Conservation (phyloP, 2,797 vertebrate genomes). For the Arrhamphus sclerolepis region DNA sequence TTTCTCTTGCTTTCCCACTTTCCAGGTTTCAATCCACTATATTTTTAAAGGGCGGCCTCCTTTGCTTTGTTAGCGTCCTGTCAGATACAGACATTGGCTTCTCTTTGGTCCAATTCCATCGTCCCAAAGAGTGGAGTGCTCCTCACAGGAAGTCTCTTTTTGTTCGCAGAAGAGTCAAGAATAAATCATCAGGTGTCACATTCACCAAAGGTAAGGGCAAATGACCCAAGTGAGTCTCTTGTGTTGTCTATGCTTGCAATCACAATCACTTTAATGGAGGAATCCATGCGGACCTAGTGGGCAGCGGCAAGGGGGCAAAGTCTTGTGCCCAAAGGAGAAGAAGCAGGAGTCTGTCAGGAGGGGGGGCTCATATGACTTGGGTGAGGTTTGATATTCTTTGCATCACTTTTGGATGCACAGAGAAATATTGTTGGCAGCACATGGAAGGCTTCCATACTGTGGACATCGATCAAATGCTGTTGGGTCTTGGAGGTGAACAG, state of each 20-base stretch:
- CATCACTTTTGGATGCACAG: conserved; percentile 88
- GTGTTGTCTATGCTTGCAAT: conserved; percentile 64
- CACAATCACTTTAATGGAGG: conserved; percentile 70
- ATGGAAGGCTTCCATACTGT: conserved; percentile 83
- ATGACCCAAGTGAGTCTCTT: conserved; percentile 63
- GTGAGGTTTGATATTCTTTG: conserved; percentile 86
- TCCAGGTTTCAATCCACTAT: conserved; percentile 66
- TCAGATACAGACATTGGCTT: conserved; percentile 87
- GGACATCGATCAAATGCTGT: conserved; percentile 73
- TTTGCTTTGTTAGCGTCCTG: conserved; percentile 88
- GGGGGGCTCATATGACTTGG: conserved; percentile 56
- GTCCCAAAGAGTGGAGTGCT: conserved; percentile 85
- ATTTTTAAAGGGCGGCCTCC: conserved; percentile 86
- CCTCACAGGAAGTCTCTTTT: conserved; percentile 83
- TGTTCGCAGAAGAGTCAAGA: conserved; percentile 70
- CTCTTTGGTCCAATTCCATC: conserved; percentile 88
- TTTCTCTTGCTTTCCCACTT: conserved; percentile 59
- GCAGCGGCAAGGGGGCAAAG: conserved; percentile 66
- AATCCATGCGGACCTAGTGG: conserved; percentile 74
- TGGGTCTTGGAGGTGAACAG: conserved; percentile 48
- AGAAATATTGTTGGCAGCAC: conserved; percentile 87
- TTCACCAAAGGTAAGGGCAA: conserved; percentile 71
- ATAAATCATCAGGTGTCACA: conserved; percentile 79
- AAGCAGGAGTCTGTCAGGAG: conserved; percentile 41
- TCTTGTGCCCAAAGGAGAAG: conserved; percentile 58